These are phyloP conservation scores for Chymomyza amoena DNA, from an alignment of 2,888 invertebrate genomes.

Conservation along the genomic window DNA sequence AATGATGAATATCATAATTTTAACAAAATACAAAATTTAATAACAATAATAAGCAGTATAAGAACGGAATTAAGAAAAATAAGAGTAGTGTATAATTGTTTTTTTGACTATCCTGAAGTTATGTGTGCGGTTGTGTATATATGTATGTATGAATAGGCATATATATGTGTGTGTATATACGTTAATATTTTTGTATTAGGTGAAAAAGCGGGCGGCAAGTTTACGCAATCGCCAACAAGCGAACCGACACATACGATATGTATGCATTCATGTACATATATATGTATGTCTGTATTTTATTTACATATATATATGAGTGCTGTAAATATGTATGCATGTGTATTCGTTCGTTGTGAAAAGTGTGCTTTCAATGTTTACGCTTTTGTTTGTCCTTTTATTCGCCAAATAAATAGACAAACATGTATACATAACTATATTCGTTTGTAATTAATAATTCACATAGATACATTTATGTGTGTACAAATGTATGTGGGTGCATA, in stretches of 20 bases:
- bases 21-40: conserved; percentile 27
- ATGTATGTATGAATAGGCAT: conserved; percentile 26
- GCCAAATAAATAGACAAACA: conserved; percentile 35
- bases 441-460: too few relatives aligned
- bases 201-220: conserved; percentile 72
- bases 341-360: conserved; percentile 58
- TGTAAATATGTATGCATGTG: background rate
- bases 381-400: conserved; percentile 33
- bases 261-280: conserved; percentile 8
- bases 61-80: background rate
- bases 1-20: conserved; percentile 24
- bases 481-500: conserved; percentile 2
- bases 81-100: background rate
- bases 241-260: conserved; percentile 23
- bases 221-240: conserved; percentile 65
- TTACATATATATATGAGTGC: conserved; percentile 1
- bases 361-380: conserved; percentile 68
- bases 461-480: conserved; percentile 1
- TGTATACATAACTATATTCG: conserved; percentile 19
- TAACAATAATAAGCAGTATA: too few relatives aligned
- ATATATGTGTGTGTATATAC: conserved; percentile 55
- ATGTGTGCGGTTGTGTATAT: conserved; percentile 6
- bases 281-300: conserved; percentile 9
- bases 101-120: background rate
- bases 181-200: conserved; percentile 63